Evolutionary conservation across 2,797 vertebrate species (phyloP).

Genomic region (Myotis planiceps): DNA sequence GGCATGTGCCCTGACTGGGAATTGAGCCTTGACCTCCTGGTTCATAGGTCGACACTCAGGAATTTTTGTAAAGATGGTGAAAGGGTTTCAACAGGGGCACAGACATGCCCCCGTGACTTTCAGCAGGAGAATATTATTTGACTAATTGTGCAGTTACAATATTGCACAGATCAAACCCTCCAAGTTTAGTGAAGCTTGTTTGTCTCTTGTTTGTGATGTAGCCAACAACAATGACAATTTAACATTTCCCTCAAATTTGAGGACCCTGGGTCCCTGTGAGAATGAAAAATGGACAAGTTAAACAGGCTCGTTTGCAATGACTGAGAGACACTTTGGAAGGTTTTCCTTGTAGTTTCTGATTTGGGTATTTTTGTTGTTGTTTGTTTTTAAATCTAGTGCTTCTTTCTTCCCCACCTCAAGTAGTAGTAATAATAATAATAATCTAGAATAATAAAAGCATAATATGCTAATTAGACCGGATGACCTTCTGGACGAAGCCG

Average conservation of each 20-base stretch:
- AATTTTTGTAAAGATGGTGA: not conserved
- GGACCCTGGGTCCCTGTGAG: not conserved
- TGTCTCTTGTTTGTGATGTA: not conserved
- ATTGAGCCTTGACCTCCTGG: too few species aligned
- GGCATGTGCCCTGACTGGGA: too few species aligned
- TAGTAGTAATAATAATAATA: not conserved
- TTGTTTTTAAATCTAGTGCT: not conserved
- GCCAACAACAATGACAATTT: not conserved
- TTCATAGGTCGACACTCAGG: too few species aligned
- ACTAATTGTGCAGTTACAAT: not conserved
- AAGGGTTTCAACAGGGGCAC: not conserved
- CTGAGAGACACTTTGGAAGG: not conserved
- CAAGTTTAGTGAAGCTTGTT: not conserved
- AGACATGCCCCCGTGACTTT: not conserved
- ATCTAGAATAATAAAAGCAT: too few species aligned
- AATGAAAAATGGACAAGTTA: not conserved
- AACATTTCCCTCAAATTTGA: not conserved
- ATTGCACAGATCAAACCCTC: too few species aligned
- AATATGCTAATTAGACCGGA: too few species aligned
- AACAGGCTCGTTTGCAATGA: not conserved
- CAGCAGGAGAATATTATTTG: not conserved
- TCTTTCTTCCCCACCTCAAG: not conserved
- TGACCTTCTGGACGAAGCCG: too few species aligned
- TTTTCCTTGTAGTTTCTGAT: not conserved
- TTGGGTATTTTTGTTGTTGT: not conserved